These are phyloP conservation scores for Latheticus oryzae DNA, from an alignment of 2,888 invertebrate species.

Conservation along the genomic window DNA sequence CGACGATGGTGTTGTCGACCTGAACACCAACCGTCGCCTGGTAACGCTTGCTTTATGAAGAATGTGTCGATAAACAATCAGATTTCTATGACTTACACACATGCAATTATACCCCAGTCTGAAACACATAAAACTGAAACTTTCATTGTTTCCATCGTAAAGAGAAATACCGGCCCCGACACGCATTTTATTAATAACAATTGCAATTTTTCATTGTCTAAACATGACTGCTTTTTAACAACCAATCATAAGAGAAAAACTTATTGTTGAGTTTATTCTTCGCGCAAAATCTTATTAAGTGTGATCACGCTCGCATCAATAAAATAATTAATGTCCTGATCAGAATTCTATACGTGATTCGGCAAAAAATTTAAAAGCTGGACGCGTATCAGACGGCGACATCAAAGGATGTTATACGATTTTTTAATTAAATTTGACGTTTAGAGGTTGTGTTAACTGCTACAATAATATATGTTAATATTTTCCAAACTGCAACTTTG, in stretches of 20 bases:
- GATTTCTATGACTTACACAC: constrained; percentile 44
- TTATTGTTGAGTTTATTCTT: constrained; percentile 16
- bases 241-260: constrained; percentile 18
- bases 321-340: constrained; percentile 24
- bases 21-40: constrained; percentile 38
- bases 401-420: constrained; percentile 15
- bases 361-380: constrained; percentile 14
- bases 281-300: constrained; percentile 24
- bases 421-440: constrained; percentile 20
- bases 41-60: constrained; percentile 45
- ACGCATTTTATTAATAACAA: constrained; percentile 33
- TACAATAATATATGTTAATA: constrained; percentile 1
- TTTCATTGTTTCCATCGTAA: constrained; percentile 41
- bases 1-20: constrained; percentile 48
- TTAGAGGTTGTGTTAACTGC: constrained; percentile 13
- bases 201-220: constrained; percentile 38
- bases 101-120: constrained; percentile 39
- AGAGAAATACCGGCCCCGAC: constrained; percentile 34
- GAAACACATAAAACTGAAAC: constrained; percentile 40
- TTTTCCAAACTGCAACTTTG: constrained; percentile 5
- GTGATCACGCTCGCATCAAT: constrained; percentile 14
- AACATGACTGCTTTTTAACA: constrained; percentile 24
- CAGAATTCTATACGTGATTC: constrained; percentile 10
- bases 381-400: constrained; percentile 1
- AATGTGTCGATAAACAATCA: constrained; percentile 49